Base-by-base conservation (phyloP, 1,140 invertebrate species). In the Pseudomyrmex flavicornis region DNA sequence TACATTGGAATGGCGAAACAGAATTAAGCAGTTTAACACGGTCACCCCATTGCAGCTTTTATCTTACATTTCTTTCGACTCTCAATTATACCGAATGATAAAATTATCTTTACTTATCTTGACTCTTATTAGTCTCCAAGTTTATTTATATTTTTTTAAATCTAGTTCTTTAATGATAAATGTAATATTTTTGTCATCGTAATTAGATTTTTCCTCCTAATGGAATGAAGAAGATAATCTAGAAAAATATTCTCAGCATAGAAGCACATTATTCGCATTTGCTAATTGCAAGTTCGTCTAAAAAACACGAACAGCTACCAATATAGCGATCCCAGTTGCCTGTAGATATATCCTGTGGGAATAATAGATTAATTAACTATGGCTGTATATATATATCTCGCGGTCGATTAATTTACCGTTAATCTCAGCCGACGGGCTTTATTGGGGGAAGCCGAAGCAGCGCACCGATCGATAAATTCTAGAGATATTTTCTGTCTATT, bases 21-120 rank as follows among this genome's bases (percentile, higher is more conserved):
- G 84, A 83, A 61, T 85, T 85, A 73, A 82, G 44, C 61, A 73
- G 35, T 74, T 74, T 74, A 66, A 80, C 76, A 80, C 70, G 54
- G 65, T 80, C 66, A 72, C 59, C 35, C 35, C 35, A 35, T 70
- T 80, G 12, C 44, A 61, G 46, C 52, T 22, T 58, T 20, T 70
- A 12, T 59, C 12, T 0, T 59, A 48, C 2, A 17, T 12, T 44
- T 59, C 46, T 72, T 59, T 12, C 20, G 4, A 26, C 3, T 70
- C 59, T 0, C 15, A 52, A 80, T 72, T 70, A 58, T 59, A 7
- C 9, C 22, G n/a, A 10, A 9, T 69, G 48, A 79, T 17, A 48
- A 58, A 79, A 58, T 79, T 70, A 70, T 69, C 0, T 20, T 10
- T 13, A 35, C 35, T 35, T 35, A 35, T 35, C 35, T 35, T 35